phyloP scores from a whole-genome alignment of 2,797 vertebrate species.

The Leuciscus waleckii region DNA sequence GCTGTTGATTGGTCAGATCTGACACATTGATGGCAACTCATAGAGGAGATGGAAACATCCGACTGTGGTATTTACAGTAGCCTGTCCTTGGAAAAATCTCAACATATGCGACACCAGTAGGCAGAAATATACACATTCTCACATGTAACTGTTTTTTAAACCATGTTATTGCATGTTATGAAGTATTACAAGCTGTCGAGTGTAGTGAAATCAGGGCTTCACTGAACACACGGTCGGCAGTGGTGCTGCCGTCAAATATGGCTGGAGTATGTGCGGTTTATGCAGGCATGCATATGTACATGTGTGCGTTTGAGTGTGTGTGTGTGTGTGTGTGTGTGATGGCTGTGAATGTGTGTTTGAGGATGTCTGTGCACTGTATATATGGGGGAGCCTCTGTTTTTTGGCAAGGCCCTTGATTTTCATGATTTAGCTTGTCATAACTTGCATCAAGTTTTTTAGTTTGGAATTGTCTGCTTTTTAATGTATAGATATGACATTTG shows the following conservation, averaged over 20 bases:
- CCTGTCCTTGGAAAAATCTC: constrained; percentile 36
- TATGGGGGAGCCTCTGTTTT: constrained; percentile 47
- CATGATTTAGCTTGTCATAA: constrained; percentile 93
- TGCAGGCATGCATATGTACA: constrained; percentile 35
- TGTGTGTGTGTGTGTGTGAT: not conserved
- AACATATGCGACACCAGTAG: constrained; percentile 39
- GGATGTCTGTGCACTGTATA: constrained; percentile 59
- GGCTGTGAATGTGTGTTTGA: constrained; percentile 69
- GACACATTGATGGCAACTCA: constrained; percentile 9
- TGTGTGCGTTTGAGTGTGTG: constrained; percentile 27
- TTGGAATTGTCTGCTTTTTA: constrained; percentile 81
- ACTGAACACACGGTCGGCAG: constrained; percentile 41
- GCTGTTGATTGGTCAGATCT: constrained; percentile 30
- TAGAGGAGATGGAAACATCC: not conserved
- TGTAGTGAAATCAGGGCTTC: constrained; percentile 48
- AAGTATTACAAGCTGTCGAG: constrained; percentile 54
- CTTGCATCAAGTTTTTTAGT: constrained; percentile 99
- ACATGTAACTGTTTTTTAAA: constrained; percentile 48
- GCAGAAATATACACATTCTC: constrained; percentile 31
- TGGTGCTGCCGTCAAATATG: constrained; percentile 32
- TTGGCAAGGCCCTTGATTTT: constrained; percentile 84
- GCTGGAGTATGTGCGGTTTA: constrained; percentile 40
- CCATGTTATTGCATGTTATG: constrained; percentile 54
- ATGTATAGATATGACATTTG: constrained; percentile 93
- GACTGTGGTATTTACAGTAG: constrained; percentile 45